Evolutionary conservation across 2,113 vertebrate species (phyloP).

Genomic region (Poeciliopsis turrubarensis): DNA sequence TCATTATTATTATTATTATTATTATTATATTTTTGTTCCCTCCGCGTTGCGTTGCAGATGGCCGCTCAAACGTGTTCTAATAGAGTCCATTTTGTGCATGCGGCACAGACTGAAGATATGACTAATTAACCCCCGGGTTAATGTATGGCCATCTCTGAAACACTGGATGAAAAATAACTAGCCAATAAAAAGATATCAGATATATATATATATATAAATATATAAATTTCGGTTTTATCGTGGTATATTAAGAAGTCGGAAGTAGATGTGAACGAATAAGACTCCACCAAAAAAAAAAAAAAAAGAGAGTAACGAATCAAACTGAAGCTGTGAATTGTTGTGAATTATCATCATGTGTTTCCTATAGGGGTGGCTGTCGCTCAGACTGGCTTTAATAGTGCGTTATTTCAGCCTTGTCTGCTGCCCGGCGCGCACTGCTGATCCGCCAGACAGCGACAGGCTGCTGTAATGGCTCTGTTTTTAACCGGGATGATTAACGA

Average conservation of each 20-base stretch:
- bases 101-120: conserved; percentile 27
- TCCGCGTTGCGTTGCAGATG: conserved; percentile 48
- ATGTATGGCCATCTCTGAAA: neutral
- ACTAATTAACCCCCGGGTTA: conserved; percentile 44
- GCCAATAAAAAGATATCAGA: neutral
- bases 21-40: conserved; percentile 4
- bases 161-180: neutral
- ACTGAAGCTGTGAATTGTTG: neutral
- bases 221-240: neutral
- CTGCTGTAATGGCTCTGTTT: conserved; percentile 79
- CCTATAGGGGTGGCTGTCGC: neutral
- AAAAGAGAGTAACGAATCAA: neutral
- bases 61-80: conserved; percentile 49
- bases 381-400: conserved; percentile 9
- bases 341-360: neutral
- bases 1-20: no score
- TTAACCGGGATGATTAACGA: conserved; percentile 79
- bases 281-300: no score
- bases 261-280: no score
- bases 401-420: conserved; percentile 36
- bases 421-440: conserved; percentile 50
- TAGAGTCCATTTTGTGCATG: conserved; percentile 17
- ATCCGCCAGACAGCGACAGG: conserved; percentile 64
- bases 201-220: neutral
- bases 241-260: neutral